Percentiles rank a stretch among this genome's conserved stretches.
Evolutionary conservation across 2,113 vertebrate genomes (phyloP).

Genomic region (Elephas maximus): DNA sequence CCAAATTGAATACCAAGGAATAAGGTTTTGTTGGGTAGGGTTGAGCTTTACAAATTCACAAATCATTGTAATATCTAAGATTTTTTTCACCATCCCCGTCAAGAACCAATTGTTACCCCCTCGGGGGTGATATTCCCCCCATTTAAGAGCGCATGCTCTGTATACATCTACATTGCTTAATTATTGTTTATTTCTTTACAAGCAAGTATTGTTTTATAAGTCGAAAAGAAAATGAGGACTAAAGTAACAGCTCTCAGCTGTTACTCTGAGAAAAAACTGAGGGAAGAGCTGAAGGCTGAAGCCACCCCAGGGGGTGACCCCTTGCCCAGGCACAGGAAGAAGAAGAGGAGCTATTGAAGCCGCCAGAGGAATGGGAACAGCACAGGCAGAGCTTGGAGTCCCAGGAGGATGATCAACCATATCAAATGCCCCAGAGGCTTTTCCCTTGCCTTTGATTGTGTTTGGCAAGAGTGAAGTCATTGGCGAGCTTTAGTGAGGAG

Average conservation of each 20-base stretch:
- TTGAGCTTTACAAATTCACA: not conserved
- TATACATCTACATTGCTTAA: not conserved
- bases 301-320: rapidly evolving
- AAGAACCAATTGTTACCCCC: not conserved
- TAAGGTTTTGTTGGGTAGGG: not conserved
- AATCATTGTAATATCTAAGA: not conserved
- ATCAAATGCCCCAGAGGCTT: not conserved
- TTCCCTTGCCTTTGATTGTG: not conserved
- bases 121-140: not conserved
- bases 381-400: rapidly evolving
- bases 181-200: not conserved
- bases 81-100: not conserved
- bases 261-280: no score
- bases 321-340: not conserved
- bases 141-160: not conserved
- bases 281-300: no score
- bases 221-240: not conserved
- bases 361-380: rapidly evolving
- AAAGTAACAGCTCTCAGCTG: not conserved
- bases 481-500: no score
- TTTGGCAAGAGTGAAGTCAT: not conserved
- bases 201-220: not conserved
- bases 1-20: not conserved
- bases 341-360: not conserved
- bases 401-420: rapidly evolving